Percentiles rank a stretch among this genome's conserved stretches.
Evolutionary conservation across 2,797 vertebrate genomes (phyloP).

Genomic region (Epinephelus awoara): DNA sequence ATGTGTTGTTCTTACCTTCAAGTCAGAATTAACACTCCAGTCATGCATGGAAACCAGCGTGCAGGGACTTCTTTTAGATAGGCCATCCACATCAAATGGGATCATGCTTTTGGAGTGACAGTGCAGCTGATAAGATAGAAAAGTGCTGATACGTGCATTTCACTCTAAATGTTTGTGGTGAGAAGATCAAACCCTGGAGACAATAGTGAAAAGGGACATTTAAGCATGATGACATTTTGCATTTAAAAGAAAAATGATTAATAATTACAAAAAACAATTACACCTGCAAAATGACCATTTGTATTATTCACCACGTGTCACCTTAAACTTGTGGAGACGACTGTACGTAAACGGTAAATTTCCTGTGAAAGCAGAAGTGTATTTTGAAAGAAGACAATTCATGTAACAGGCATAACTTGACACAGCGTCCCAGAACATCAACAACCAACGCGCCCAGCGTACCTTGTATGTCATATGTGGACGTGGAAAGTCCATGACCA

Average conservation of each 20-base stretch:
- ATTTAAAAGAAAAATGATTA: neutral
- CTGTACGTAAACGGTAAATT: too few species aligned
- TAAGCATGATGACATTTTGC: neutral
- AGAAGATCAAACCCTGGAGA: neutral
- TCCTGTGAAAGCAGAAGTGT: too few species aligned
- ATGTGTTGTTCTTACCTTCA: slow-evolving; percentile 1
- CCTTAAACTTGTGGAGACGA: too few species aligned
- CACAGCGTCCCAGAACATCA: too few species aligned
- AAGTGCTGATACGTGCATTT: slow-evolving; percentile 19
- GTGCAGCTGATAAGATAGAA: slow-evolving; percentile 3
- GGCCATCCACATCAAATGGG: neutral
- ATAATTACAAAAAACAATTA: neutral
- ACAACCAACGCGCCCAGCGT: too few species aligned
- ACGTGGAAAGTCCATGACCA: too few species aligned
- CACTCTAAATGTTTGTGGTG: neutral
- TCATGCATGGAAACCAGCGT: neutral
- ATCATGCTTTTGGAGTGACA: neutral
- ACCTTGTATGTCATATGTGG: too few species aligned
- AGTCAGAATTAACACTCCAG: neutral
- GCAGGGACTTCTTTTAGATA: neutral
- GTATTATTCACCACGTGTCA: too few species aligned
- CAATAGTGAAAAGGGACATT: neutral
- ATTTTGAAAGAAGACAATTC: too few species aligned
- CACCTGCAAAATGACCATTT: too few species aligned
- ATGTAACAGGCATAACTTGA: too few species aligned